Evolutionary conservation across 2,797 vertebrate genomes (phyloP), one percentile per base, ranked within the genome.

Genomic region (Mormyrus hasselquistii): DNA sequence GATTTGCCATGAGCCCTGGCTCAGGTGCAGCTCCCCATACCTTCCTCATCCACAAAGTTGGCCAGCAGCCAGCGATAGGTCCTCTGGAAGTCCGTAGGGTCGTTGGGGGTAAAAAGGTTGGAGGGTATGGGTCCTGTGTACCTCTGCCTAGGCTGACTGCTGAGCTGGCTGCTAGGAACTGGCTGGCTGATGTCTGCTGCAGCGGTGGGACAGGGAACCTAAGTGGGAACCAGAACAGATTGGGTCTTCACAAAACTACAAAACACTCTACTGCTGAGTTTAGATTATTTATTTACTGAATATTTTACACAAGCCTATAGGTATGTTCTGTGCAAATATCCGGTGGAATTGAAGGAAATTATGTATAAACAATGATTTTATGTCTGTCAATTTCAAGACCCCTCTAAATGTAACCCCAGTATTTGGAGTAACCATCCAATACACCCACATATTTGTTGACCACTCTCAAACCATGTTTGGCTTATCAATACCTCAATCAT

Each of bases 51-150:
- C 84, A 95, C 0, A 0, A 96, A 89, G 89, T 96, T 96, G 89
- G 92, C 91, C n/a, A 90, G 55, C 82, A 99, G 93, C 98, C 97
- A 99, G 38, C 2, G 85, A 25, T 89, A 92, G 2, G 96, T 96
- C 79, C 90, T 89, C 7, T 22, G 57, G 90, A 97, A 97, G 93
- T 99, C 97, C 0, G 95, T 90, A 0, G 93, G 92, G 0, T 97
- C 94, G 0, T 96, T 97, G 90, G 98, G 96, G 88, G 94, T 96
- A 92, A 99, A 96, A 87, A 97, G 95, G 93, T 99, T 99, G 91
- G 95, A 93, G 19, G 97, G 97, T 44, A 96, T 88, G 14, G 92
- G 89, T 0, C 93, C 94, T 0, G 22, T 87, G 92, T 94, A 94
- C 19, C 92, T 93, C 88, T 83, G 83, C 0, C 90, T 91, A 50